Evolutionary conservation across 1,140 invertebrate species (phyloP), one percentile per base, ranked within the genome.

Genomic region (Pentalonia nigronervosa): DNA sequence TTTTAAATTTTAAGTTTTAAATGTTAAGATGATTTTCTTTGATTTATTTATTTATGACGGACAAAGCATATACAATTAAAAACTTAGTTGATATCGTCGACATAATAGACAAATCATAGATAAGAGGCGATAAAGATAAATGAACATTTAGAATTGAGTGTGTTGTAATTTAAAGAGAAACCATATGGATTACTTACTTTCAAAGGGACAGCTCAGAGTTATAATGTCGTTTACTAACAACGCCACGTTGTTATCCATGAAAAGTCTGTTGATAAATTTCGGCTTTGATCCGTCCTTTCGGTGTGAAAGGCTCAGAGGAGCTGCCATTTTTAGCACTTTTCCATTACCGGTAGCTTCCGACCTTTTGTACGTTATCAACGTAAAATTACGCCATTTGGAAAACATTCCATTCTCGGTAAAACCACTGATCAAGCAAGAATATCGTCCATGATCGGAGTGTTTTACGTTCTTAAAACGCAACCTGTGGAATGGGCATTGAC

Each of bases 381-480:
- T 93, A 9, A 93, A 56, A 53, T 93, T 93, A n/a, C 81, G 81
- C 91, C 91, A 93, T 84, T 93, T 93, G 3, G 45, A 20, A 56
- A 84, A 93, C n/a, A 36, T 21, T 45, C 34, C 91, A 14, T 84
- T 93, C 67, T 92, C 90, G 20, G 91, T 53, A 2, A 34, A 86
- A 45, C 91, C 91, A 6, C n/a, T 30, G 6, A 93, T 86, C 76
- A 93, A 41, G 30, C 91, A 93, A 25, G 91, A 84, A 86, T 93
- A 93, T n/a, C 81, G 81, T 11, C 91, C 91, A 8, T 41, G 45
- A 21, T 93, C 91, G 81, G 91, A 67, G n/a, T 53, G 34, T n/a
- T 93, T 93, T 0, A 86, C 47, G 50, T 93, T 83, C 45, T 93
- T 93, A 14, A 93, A 93, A 93, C 76, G 91, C 7, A 93, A 56